phyloP scores from a whole-genome alignment of 2,888 invertebrate species.

The Margaritifera margaritifera region DNA sequence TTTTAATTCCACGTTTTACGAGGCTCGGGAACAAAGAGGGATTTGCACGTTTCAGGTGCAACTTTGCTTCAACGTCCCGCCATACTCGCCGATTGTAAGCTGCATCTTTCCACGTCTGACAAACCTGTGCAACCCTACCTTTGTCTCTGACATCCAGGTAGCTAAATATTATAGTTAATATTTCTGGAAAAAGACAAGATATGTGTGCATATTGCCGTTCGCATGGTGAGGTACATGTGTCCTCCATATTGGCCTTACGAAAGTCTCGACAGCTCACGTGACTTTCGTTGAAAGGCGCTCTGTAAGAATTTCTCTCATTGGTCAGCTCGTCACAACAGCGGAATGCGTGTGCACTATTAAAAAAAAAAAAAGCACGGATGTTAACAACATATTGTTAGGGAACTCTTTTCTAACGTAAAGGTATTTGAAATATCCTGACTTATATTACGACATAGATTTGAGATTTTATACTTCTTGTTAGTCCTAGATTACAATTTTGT shows the following conservation, averaged over 20 bases:
- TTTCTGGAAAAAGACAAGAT: conserved; percentile 91
- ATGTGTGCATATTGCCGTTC: conserved; percentile 76
- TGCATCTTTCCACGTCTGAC: conserved; percentile 89
- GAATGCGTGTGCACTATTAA: no score
- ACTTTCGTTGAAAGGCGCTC: no score
- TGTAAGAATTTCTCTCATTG: no score
- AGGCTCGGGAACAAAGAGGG: conserved; percentile 89
- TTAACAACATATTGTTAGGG: no score
- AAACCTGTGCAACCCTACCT: conserved; percentile 91
- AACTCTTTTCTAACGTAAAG: no score
- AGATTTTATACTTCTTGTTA: no score
- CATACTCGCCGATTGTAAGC: conserved; percentile 94
- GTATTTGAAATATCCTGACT: no score
- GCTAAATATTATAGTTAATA: conserved; percentile 92
- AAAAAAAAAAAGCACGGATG: no score
- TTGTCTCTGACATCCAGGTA: conserved; percentile 90
- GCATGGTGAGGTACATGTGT: conserved; percentile 16
- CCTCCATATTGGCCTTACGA: conserved; percentile 37
- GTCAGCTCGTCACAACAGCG: no score
- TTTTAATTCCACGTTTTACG: conserved; percentile 88
- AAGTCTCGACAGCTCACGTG: no score
- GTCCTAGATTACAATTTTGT: no score
- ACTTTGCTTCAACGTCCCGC: conserved; percentile 92
- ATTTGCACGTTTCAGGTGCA: conserved; percentile 86
- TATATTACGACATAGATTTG: no score